Conservation (phyloP, 1,140 invertebrate genomes). For the Lysiphlebus fabarum region DNA sequence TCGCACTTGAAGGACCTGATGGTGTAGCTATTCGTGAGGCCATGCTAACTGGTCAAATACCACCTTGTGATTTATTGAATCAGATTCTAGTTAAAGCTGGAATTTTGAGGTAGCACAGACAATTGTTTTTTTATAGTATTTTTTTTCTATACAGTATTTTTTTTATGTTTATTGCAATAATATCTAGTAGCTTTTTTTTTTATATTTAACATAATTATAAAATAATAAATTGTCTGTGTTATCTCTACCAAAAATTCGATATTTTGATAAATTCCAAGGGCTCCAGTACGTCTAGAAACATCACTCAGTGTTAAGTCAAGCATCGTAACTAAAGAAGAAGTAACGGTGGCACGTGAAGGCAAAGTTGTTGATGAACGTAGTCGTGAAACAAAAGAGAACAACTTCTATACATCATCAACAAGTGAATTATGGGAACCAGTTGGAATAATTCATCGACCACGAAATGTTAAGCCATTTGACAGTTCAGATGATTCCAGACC, state of each 20-base stretch:
- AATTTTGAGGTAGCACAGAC: constrained; percentile 55
- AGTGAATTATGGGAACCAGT: constrained; percentile 70
- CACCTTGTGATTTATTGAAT: constrained; percentile 70
- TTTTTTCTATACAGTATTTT: not conserved
- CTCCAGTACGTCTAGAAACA: constrained; percentile 71
- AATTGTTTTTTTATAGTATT: constrained; percentile 2
- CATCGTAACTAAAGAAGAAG: constrained; percentile 70
- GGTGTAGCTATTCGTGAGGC: constrained; percentile 69
- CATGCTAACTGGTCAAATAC: constrained; percentile 68
- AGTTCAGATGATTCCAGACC: constrained; percentile 51
- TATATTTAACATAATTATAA: not conserved
- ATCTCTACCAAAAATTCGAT: not conserved
- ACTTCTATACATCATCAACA: constrained; percentile 66
- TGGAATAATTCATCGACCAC: constrained; percentile 52
- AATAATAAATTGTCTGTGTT: not conserved
- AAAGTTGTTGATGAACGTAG: constrained; percentile 69
- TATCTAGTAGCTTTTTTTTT: not conserved
- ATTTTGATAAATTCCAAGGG: constrained; percentile 45
- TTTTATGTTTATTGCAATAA: not conserved
- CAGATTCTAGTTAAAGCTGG: constrained; percentile 68
- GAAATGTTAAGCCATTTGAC: constrained; percentile 50
- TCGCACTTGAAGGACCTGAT: constrained; percentile 67
- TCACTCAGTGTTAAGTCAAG: constrained; percentile 71
- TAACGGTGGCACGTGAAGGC: constrained; percentile 67
- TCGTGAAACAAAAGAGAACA: constrained; percentile 71